Evolutionary conservation across 2,797 vertebrate species (phyloP).

Genomic region (Peromyscus nudipes): DNA sequence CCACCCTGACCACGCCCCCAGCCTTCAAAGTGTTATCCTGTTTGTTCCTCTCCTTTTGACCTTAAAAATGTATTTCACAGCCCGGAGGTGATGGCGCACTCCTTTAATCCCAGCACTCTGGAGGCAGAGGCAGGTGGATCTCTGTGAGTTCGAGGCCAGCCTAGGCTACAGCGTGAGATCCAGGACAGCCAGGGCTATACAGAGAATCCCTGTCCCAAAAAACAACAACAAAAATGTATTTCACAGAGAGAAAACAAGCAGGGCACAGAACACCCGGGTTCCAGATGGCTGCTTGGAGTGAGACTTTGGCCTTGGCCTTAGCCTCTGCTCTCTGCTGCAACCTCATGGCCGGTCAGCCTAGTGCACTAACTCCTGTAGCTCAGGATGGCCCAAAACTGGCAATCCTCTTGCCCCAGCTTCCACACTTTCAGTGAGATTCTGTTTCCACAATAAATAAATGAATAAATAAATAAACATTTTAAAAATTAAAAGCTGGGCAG

Average conservation of each 20-base stretch:
- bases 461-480: background rate
- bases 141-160: no score
- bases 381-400: background rate
- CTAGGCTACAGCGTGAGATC: no score
- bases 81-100: no score
- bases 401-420: background rate
- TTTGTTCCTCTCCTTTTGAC: background rate
- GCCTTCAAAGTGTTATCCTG: background rate
- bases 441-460: background rate
- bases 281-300: background rate
- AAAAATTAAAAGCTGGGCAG: background rate
- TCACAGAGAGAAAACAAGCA: background rate
- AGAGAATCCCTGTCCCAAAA: no score
- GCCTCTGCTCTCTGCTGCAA: no score
- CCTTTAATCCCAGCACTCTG: no score
- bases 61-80: no score
- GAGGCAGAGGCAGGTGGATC: no score
- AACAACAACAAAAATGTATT: no score
- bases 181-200: no score
- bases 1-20: background rate
- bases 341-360: background rate
- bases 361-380: background rate
- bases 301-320: no score
- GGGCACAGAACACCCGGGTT: background rate
- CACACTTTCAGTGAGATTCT: background rate